These are phyloP conservation scores for Malurus alboscapulatus DNA, from an alignment of 2,113 vertebrate species.

Conservation along the genomic window DNA sequence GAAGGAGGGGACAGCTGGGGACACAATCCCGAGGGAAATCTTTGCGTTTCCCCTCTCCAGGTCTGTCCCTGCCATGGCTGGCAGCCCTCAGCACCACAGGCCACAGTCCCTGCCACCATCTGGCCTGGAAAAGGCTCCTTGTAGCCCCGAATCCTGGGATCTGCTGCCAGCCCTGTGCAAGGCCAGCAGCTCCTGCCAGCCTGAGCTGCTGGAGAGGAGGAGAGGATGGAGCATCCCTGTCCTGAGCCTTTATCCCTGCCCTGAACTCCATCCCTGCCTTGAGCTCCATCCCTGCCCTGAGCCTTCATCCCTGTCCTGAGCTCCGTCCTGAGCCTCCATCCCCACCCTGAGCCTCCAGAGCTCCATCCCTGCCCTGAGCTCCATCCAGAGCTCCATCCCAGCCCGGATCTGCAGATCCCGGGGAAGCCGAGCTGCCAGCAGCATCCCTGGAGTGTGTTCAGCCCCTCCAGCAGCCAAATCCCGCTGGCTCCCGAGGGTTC, in stretches of 20 bases:
- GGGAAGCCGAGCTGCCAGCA: conserved; percentile 36
- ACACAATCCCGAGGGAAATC: not conserved
- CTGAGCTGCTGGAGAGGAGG: not conserved
- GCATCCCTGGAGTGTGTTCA: conserved; percentile 8
- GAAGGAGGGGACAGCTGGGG: not conserved
- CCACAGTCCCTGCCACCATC: not conserved
- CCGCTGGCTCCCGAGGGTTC: not conserved
- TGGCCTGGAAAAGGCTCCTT: not conserved
- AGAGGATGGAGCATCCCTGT: not conserved
- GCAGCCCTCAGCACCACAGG: not conserved
- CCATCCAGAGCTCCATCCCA: not conserved
- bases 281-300: not conserved
- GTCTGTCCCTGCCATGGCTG: not conserved
- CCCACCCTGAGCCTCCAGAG: not conserved
- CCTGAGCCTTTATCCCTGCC: not conserved
- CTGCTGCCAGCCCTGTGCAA: not conserved
- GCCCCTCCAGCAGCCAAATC: not conserved
- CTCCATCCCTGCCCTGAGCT: not conserved
- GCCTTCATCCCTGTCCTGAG: not conserved
- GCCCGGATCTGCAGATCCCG: not conserved
- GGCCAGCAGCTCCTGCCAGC: not conserved
- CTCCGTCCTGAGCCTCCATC: not conserved
- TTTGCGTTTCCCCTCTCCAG: not conserved
- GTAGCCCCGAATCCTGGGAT: not conserved
- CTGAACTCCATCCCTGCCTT: fast-evolving